A percentile compares a stretch with the other conserved stretches of the same genome.
These are phyloP conservation scores for Drosophila orena DNA, from an alignment of 1,140 invertebrate genomes.

Conservation along the genomic window DNA sequence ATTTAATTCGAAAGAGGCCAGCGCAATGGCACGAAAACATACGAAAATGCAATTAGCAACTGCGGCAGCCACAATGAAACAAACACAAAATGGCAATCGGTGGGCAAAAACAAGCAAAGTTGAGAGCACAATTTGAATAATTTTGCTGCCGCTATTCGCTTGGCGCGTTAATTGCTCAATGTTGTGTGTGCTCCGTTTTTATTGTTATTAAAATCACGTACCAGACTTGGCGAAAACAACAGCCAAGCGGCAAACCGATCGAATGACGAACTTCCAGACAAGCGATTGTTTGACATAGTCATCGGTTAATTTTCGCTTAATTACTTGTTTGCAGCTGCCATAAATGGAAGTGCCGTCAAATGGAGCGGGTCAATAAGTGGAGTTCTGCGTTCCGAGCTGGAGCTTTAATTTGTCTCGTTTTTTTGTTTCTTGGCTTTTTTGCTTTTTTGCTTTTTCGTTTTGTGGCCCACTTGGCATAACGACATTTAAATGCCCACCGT, in stretches of 20 bases:
- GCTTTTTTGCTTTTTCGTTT: neutral
- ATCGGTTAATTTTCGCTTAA: constrained; percentile 76
- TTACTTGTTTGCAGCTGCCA: constrained; percentile 64
- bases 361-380: neutral
- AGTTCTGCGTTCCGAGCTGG: neutral
- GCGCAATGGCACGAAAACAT: constrained; percentile 38
- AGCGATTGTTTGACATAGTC: constrained; percentile 65
- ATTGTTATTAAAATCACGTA: constrained; percentile 82
- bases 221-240: constrained; percentile 39
- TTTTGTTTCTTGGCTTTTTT: no score
- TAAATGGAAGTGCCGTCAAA: constrained; percentile 36
- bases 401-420: neutral
- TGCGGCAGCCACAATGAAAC: constrained; percentile 22
- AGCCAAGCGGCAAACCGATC: constrained; percentile 24
- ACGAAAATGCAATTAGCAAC: constrained; percentile 73
- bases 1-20: constrained; percentile 52
- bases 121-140: constrained; percentile 54
- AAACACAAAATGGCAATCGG: constrained; percentile 62
- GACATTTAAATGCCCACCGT: constrained; percentile 61
- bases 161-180: constrained; percentile 70
- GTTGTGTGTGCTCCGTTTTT: constrained; percentile 57
- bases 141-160: constrained; percentile 36
- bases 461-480: constrained; percentile 20
- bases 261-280: constrained; percentile 52
- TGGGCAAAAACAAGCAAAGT: constrained; percentile 45